phyloP scores from a whole-genome alignment of 2,888 invertebrate species.

The Eristalis pertinax region DNA sequence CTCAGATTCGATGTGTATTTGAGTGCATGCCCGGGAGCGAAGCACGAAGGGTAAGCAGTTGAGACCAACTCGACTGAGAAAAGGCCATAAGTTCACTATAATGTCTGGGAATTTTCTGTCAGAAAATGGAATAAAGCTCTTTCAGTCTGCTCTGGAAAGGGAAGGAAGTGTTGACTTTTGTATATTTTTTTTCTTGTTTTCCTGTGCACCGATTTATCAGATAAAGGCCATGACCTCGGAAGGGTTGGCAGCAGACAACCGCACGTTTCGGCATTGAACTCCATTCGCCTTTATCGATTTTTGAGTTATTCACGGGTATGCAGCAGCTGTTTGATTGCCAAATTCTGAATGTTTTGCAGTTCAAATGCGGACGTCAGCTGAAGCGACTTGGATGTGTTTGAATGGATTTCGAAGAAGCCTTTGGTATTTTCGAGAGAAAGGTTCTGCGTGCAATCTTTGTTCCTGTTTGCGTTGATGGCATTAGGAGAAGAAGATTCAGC shows the following conservation, averaged over 20 bases:
- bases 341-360: neutral
- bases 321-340: neutral
- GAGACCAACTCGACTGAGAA: neutral
- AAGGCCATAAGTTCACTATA: conserved; percentile 38
- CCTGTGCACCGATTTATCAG: neutral
- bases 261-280: conserved; percentile 3
- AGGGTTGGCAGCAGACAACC: neutral
- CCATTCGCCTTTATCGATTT: neutral
- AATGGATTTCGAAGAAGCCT: too few relatives aligned
- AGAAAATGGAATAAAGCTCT: neutral
- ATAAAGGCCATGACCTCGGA: neutral
- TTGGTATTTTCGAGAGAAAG: too few relatives aligned
- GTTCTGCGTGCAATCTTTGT: too few relatives aligned
- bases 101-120: conserved; percentile 39
- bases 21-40: neutral
- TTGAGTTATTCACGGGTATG: neutral
- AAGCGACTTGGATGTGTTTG: neutral
- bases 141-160: neutral
- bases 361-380: neutral
- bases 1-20: neutral
- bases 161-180: neutral
- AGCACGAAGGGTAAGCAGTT: too few relatives aligned
- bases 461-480: too few relatives aligned
- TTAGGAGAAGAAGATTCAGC: too few relatives aligned
- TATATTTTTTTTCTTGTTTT: neutral